Conservation (phyloP, 2,113 vertebrate species). For the Rhabdornis inornatus region DNA sequence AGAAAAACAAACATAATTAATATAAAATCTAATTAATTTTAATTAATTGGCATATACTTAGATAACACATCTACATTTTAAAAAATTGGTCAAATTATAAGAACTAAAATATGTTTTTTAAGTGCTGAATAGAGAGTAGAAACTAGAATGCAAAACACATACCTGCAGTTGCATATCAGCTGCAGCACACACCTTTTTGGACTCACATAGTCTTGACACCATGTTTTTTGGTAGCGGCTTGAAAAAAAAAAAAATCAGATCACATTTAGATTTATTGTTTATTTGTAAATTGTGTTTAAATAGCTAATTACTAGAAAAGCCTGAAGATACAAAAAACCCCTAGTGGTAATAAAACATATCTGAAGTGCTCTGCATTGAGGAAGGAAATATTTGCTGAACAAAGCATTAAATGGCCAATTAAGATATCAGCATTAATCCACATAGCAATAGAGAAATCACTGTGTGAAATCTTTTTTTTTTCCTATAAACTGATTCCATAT, state of each 20-base stretch:
- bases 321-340: neutral
- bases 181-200: slow-evolving; percentile 94
- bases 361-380: neutral
- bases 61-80: neutral
- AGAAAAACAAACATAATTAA: neutral
- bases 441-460: neutral
- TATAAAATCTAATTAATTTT: neutral
- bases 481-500: neutral
- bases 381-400: neutral
- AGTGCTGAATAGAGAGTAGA: neutral
- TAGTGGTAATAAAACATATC: neutral
- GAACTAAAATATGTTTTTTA: neutral
- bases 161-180: slow-evolving; percentile 97
- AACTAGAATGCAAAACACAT: neutral
- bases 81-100: neutral
- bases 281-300: neutral
- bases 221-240: slow-evolving; percentile 89
- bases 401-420: neutral
- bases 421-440: neutral
- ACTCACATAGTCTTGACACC: slow-evolving; percentile 93
- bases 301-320: neutral
- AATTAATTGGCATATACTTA: neutral
- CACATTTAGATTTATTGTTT: neutral
- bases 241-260: neutral
- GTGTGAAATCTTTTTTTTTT: neutral